Evolutionary conservation across 2,113 vertebrate genomes (phyloP).

Genomic region (Beaufortia kweichowensis): DNA sequence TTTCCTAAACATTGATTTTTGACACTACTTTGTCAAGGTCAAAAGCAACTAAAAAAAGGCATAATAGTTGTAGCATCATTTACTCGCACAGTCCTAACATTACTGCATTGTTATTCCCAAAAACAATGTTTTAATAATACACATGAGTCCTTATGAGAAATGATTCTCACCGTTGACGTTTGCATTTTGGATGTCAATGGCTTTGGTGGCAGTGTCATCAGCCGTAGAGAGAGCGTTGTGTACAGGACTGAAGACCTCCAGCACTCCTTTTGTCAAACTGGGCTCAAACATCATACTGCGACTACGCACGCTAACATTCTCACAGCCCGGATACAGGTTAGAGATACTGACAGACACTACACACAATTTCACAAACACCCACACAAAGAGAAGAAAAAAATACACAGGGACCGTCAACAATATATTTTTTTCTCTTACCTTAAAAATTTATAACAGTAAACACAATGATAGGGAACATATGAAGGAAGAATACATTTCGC

Average conservation of each 20-base stretch:
- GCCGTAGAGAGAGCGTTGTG: constrained; percentile 74
- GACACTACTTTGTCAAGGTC: too few species aligned
- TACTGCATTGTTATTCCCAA: too few species aligned
- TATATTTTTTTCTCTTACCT: not conserved
- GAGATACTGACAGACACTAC: constrained; percentile 93
- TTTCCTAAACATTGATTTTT: too few species aligned
- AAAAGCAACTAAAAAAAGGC: too few species aligned
- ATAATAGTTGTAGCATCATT: too few species aligned
- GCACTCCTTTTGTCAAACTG: constrained; percentile 91
- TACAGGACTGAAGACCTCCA: constrained; percentile 88
- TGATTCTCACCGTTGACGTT: constrained; percentile 79
- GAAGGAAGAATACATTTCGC: too few species aligned
- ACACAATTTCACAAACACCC: constrained; percentile 35
- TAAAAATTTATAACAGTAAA: not conserved
- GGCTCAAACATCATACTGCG: constrained; percentile 99
- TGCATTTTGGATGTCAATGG: constrained; percentile 87
- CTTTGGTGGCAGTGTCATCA: constrained; percentile 87
- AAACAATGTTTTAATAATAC: too few species aligned
- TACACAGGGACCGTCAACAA: not conserved
- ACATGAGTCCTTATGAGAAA: too few species aligned
- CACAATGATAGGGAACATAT: too few species aligned
- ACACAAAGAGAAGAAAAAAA: not conserved
- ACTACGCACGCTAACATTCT: constrained; percentile 95
- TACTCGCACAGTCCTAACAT: too few species aligned
- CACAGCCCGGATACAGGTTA: constrained; percentile 94